Evolutionary conservation across 2,888 invertebrate species (phyloP).

Genomic region (Zygothrica quintamaculata): DNA sequence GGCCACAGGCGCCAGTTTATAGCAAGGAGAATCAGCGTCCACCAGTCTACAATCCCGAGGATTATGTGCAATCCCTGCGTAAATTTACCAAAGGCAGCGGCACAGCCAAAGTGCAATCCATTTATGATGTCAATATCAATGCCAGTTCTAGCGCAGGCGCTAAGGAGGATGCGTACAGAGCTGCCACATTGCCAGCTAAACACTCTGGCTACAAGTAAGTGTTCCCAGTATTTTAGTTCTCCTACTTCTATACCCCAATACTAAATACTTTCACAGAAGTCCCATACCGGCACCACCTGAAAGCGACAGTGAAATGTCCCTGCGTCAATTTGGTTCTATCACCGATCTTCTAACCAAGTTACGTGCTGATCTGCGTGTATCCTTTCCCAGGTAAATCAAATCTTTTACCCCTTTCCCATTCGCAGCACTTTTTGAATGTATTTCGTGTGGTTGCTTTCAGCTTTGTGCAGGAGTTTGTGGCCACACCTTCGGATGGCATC

Average conservation of each 20-base stretch:
- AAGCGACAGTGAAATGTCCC: conserved; percentile 92
- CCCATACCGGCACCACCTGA: conserved; percentile 87
- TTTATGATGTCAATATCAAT: conserved; percentile 81
- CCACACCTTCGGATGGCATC: conserved; percentile 94
- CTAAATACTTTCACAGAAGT: conserved; percentile 85
- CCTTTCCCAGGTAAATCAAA: conserved; percentile 91
- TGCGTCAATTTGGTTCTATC: conserved; percentile 93
- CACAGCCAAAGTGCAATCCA: conserved; percentile 77
- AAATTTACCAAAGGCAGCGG: conserved; percentile 88
- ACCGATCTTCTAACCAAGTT: conserved; percentile 94
- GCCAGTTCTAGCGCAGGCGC: conserved; percentile 18
- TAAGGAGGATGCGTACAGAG: conserved; percentile 71
- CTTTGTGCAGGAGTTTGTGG: conserved; percentile 96
- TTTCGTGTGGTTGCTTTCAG: too few relatives aligned
- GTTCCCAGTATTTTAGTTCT: background rate
- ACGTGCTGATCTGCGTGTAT: conserved; percentile 92
- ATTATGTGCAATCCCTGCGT: conserved; percentile 91
- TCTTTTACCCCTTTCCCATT: background rate
- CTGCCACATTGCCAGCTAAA: conserved; percentile 83
- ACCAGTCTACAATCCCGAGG: conserved; percentile 95
- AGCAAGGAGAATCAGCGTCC: conserved; percentile 91
- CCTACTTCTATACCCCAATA: background rate
- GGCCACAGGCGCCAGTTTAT: conserved; percentile 82
- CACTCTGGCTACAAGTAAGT: conserved; percentile 84
- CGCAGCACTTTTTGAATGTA: too few relatives aligned